These are phyloP conservation scores for Girardinichthys multiradiatus DNA, from an alignment of 2,113 vertebrate species.

Conservation along the genomic window DNA sequence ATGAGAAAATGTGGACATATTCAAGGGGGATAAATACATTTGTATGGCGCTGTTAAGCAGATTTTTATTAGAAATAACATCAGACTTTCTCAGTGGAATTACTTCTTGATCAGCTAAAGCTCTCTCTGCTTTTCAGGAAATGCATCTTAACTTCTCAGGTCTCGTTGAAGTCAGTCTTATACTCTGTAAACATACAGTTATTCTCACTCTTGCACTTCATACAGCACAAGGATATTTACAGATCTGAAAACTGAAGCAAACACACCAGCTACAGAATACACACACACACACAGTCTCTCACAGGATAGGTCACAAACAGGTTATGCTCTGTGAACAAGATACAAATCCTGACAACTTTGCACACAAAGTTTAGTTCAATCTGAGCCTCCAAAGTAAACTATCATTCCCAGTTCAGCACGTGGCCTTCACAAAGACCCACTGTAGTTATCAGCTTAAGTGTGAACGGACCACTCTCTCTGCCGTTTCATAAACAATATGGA, in stretches of 20 bases:
- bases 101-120: background rate
- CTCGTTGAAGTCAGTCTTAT: background rate
- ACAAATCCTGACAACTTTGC: slow-evolving; percentile 79
- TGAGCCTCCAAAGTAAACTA: slow-evolving; percentile 80
- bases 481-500: slow-evolving; percentile 72
- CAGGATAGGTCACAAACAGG: slow-evolving; percentile 54
- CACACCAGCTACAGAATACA: slow-evolving; percentile 1
- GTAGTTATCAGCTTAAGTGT: slow-evolving; percentile 82
- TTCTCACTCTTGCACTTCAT: background rate
- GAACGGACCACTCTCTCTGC: slow-evolving; percentile 73
- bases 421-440: slow-evolving; percentile 77
- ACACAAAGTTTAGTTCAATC: slow-evolving; percentile 73
- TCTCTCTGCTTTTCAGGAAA: background rate
- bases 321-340: slow-evolving; percentile 69
- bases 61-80: background rate
- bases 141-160: slow-evolving; percentile 39
- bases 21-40: too few relatives aligned
- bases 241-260: slow-evolving; percentile 7
- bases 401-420: slow-evolving; percentile 48
- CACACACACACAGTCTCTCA: slow-evolving; percentile 4
- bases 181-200: background rate
- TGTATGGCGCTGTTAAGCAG: background rate
- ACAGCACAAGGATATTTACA: background rate
- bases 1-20: too few relatives aligned
- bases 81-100: background rate